Evolutionary conservation across 2,113 vertebrate genomes (phyloP), one percentile per base, ranked within the genome.

Genomic region (Hippocampus comes): DNA sequence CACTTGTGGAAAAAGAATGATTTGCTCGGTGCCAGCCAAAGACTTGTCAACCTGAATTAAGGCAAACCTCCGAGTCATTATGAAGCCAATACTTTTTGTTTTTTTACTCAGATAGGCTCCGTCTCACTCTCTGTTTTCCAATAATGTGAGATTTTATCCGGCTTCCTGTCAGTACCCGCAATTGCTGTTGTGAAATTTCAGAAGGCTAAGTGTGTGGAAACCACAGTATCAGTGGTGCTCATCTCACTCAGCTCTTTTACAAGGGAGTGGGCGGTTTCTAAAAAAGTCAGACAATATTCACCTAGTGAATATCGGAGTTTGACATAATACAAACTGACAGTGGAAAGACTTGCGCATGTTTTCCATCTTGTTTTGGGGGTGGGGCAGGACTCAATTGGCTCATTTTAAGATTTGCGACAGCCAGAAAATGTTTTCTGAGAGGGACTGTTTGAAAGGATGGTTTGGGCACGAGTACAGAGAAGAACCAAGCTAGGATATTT

Each of bases 111-210:
- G 73, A 66, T 72, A 81, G 71, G 75, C 74, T 67, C 73, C 72
- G 70, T 61, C 56, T 69, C 20, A 5, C 72, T 70, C 66, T 72
- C 15, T 56, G 17, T 68, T 30, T 84, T 89, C 78, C 86, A 87
- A 92, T 90, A 88, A 87, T 86, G 90, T 83, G 83, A 90, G 90
- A 92, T 92, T 78, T 77, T 87, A 92, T 92, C 90, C 38, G 76
- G 66, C 56, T 71, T 73, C 71, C 71, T 87, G 90, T 90, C 90
- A 90, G 82, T 89, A 91, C 90, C 90, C 80, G 55, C 87, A 87
- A 88, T 90, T 78, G 72, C 82, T 23, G 10, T 89, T 91, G 91
- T 90, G 91, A 93, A 90, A 91, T 90, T 91, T 92, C 89, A 89
- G 90, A 91, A 85, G 82, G 85, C 85, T 70, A 73, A 84, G 86